Percentiles rank a stretch among this genome's conserved stretches.
Evolutionary conservation across 2,797 vertebrate genomes (phyloP).

Genomic region (Corythornis leucogaster): DNA sequence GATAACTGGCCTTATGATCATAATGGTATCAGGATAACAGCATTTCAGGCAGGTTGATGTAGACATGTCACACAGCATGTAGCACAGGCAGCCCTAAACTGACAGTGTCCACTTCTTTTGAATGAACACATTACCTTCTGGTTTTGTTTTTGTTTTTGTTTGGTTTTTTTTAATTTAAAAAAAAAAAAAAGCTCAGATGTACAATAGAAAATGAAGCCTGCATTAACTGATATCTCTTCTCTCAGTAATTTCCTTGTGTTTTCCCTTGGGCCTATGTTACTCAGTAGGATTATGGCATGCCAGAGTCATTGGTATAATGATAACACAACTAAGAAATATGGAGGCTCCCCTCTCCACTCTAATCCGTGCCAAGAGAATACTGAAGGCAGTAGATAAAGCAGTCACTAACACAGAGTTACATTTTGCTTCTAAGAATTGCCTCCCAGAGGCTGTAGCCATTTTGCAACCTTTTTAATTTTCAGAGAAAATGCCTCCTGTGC

Average conservation of each 20-base stretch:
- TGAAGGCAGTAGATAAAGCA: conserved; percentile 57
- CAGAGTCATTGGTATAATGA: conserved; percentile 18
- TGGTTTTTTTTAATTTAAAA: neutral
- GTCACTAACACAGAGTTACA: neutral
- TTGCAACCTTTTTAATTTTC: conserved; percentile 53
- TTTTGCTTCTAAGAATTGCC: conserved; percentile 9
- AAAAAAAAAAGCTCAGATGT: neutral
- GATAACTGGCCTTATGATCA: neutral
- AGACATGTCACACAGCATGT: neutral
- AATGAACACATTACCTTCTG: neutral
- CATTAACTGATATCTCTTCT: conserved; percentile 30
- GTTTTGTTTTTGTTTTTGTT: too few relatives aligned
- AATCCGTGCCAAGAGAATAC: conserved; percentile 13
- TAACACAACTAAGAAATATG: conserved; percentile 28
- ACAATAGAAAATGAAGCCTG: conserved; percentile 11
- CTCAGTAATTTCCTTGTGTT: conserved; percentile 17
- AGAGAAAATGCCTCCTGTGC: conserved; percentile 11
- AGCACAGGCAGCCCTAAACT: neutral
- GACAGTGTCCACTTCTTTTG: neutral
- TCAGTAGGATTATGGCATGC: conserved; percentile 37
- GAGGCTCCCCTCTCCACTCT: neutral
- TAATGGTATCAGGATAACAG: neutral
- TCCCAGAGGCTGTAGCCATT: conserved; percentile 35
- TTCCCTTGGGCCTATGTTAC: neutral
- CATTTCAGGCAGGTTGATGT: neutral